phyloP scores from a whole-genome alignment of 2,113 vertebrate genomes.

The Coreoperca whiteheadi region DNA sequence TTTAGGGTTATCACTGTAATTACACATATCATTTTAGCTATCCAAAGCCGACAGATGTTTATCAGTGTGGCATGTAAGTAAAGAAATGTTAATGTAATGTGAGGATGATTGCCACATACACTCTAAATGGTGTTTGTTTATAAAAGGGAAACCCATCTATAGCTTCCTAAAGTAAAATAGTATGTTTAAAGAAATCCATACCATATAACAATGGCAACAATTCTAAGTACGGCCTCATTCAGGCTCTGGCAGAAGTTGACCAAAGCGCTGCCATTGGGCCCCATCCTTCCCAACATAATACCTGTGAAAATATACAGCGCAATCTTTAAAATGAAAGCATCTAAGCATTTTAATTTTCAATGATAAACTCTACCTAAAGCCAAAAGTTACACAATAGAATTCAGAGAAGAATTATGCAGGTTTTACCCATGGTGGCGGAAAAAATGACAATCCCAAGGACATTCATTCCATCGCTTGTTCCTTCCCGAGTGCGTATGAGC shows the following conservation, averaged over 20 bases:
- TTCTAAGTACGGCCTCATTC: slow-evolving; percentile 96
- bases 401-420: background rate
- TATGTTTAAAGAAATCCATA: slow-evolving; percentile 68
- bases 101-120: too few relatives aligned
- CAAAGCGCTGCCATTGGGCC: slow-evolving; percentile 91
- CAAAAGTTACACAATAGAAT: background rate
- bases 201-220: slow-evolving; percentile 96
- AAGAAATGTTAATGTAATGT: too few relatives aligned
- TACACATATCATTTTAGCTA: too few relatives aligned
- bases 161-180: background rate
- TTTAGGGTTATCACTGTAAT: too few relatives aligned
- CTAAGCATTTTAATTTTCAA: background rate
- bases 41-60: too few relatives aligned
- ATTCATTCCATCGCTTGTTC: slow-evolving; percentile 96
- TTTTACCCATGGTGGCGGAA: slow-evolving; percentile 95
- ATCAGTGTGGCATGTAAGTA: too few relatives aligned
- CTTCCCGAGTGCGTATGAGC: slow-evolving; percentile 90
- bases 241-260: slow-evolving; percentile 98
- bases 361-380: background rate
- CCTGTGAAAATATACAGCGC: slow-evolving; percentile 78
- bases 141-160: background rate
- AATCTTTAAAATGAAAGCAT: background rate
- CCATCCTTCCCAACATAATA: slow-evolving; percentile 98
- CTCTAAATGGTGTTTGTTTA: background rate
- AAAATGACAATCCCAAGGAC: slow-evolving; percentile 98